A percentile compares a stretch with the other conserved stretches of the same genome.
phyloP scores from a whole-genome alignment of 2,888 invertebrate genomes.

The Cactoblastis cactorum region DNA sequence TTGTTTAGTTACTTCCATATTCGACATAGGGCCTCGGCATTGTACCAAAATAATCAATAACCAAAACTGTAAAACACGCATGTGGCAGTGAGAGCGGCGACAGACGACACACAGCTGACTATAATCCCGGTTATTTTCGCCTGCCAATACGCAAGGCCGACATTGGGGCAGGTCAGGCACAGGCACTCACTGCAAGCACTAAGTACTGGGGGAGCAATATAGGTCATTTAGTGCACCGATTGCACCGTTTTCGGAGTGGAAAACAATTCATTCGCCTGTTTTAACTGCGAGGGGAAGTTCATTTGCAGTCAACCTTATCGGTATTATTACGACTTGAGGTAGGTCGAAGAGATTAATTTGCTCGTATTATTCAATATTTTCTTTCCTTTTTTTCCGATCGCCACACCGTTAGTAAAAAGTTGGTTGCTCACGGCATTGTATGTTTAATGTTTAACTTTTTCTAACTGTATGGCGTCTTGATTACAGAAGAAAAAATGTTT shows the following conservation, averaged over 20 bases:
- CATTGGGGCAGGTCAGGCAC: conserved; percentile 70
- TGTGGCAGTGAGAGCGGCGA: conserved; percentile 46
- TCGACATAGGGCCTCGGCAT: background rate
- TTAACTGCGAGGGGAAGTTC: conserved; percentile 33
- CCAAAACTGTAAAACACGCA: background rate
- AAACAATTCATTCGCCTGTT: conserved; percentile 42
- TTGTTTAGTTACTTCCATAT: no score
- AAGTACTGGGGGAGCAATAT: conserved; percentile 69
- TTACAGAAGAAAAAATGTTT: conserved; percentile 40
- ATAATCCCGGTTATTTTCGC: conserved; percentile 65
- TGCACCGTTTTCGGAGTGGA: conserved; percentile 44
- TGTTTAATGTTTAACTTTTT: conserved; percentile 28
- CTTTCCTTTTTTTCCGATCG: conserved; percentile 17
- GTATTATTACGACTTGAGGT: conserved; percentile 49
- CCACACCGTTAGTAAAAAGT: background rate
- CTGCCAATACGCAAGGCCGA: conserved; percentile 50
- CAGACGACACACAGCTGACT: conserved; percentile 45
- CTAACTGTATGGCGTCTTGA: conserved; percentile 38
- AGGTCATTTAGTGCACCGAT: conserved; percentile 63
- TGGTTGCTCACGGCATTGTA: conserved; percentile 20
- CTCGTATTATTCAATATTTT: conserved; percentile 41
- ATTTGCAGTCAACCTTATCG: conserved; percentile 41
- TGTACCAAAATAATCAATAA: conserved; percentile 28
- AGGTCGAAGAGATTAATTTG: conserved; percentile 64
- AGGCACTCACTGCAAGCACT: conserved; percentile 68